Conservation (phyloP, 64 coral and sea anemone species). For the Montipora efflorescens region DNA sequence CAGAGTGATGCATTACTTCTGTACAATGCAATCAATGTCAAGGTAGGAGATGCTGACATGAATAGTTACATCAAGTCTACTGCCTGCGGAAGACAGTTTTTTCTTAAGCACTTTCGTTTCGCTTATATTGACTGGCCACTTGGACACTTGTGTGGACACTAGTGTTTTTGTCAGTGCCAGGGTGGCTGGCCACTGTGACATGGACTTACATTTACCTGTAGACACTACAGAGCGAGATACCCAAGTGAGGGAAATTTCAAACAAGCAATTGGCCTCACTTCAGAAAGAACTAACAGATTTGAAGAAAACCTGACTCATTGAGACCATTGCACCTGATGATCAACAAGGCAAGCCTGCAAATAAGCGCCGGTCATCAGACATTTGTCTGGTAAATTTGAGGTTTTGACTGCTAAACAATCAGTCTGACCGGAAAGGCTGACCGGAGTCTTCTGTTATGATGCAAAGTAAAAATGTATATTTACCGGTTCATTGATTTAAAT, state of each 20-base stretch:
- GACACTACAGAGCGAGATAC: not conserved
- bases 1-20: constrained; percentile 10
- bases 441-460: no score
- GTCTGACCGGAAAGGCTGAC: no score
- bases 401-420: no score
- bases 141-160: constrained; percentile 29
- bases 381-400: no score
- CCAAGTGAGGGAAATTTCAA: not conserved
- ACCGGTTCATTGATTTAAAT: no score
- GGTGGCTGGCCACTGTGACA: constrained; percentile 9
- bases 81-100: constrained; percentile 13
- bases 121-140: not conserved
- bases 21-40: constrained; percentile 1
- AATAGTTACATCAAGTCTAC: constrained; percentile 3
- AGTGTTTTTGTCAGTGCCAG: constrained; percentile 9
- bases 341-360: not conserved
- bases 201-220: constrained; percentile 11
- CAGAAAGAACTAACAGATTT: constrained; percentile 1
- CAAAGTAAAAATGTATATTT: no score
- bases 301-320: not conserved
- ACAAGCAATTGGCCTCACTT: not conserved
- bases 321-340: not conserved
- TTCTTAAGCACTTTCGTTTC: constrained; percentile 5
- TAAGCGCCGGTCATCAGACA: no score
- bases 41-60: constrained; percentile 4